Evolutionary conservation across 1,140 invertebrate genomes (phyloP).

Genomic region (Hypsibius dujardini): DNA sequence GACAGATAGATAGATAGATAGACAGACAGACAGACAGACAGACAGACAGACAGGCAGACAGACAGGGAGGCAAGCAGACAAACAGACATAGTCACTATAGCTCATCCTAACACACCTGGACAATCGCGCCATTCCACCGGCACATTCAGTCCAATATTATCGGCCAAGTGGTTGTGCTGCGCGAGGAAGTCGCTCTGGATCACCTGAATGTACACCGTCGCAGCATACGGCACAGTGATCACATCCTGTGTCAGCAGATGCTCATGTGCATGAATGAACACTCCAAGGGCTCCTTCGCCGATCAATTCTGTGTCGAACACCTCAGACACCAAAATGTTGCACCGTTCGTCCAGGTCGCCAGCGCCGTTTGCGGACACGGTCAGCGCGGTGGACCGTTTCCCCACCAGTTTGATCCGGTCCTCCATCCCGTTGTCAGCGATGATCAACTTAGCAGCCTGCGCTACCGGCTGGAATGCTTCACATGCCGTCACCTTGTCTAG

Average conservation of each 20-base stretch:
- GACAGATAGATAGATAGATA: too few species aligned
- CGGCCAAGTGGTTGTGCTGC: constrained; percentile 52
- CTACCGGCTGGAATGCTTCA: constrained; percentile 67
- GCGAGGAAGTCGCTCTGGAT: constrained; percentile 54
- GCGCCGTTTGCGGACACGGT: too few species aligned
- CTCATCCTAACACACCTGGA: too few species aligned
- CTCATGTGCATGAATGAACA: constrained; percentile 72
- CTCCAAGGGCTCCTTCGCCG: constrained; percentile 76
- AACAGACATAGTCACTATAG: too few species aligned
- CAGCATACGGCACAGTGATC: constrained; percentile 67
- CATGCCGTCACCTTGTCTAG: constrained; percentile 57
- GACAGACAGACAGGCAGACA: too few species aligned
- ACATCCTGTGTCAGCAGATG: constrained; percentile 53
- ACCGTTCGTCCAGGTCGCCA: constrained; percentile 55
- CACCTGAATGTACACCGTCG: constrained; percentile 67
- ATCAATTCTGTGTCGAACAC: constrained; percentile 96
- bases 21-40: too few species aligned
- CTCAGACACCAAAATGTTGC: constrained; percentile 88
- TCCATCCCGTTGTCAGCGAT: constrained; percentile 57
- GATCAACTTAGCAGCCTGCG: constrained; percentile 65
- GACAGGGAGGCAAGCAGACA: too few species aligned
- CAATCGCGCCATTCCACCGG: constrained; percentile 45
- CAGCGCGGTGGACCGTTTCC: constrained; percentile 75
- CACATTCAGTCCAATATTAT: constrained; percentile 36
- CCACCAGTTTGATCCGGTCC: constrained; percentile 61